These are phyloP conservation scores for Sebastiscus tertius DNA, from an alignment of 2,797 vertebrate species.

Conservation along the genomic window DNA sequence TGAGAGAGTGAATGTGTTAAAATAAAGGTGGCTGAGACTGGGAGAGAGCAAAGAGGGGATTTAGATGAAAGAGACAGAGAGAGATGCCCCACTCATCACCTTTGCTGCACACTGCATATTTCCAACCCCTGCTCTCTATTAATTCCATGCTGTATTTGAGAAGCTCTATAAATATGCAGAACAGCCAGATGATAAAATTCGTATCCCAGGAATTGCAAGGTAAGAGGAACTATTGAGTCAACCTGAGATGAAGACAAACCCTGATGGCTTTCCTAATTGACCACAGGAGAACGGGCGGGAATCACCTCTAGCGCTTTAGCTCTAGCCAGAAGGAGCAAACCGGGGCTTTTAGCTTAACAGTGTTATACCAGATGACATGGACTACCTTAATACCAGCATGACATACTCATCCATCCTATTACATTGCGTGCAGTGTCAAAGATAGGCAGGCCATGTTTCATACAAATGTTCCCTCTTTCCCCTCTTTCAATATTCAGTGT, in stretches of 20 bases:
- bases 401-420: slow-evolving; percentile 54
- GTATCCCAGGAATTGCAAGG: slow-evolving; percentile 53
- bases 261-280: slow-evolving; percentile 73
- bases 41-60: slow-evolving; percentile 26
- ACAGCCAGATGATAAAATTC: slow-evolving; percentile 58
- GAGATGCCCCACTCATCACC: slow-evolving; percentile 58
- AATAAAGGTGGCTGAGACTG: slow-evolving; percentile 9
- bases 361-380: slow-evolving; percentile 46
- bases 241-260: slow-evolving; percentile 74
- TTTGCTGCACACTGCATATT: slow-evolving; percentile 48
- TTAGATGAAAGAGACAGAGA: slow-evolving; percentile 59
- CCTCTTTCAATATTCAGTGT: slow-evolving; percentile 39
- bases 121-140: slow-evolving; percentile 52
- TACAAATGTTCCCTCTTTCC: slow-evolving; percentile 40
- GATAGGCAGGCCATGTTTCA: slow-evolving; percentile 41
- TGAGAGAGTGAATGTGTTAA: slow-evolving; percentile 18
- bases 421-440: slow-evolving; percentile 30
- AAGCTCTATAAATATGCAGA: slow-evolving; percentile 75
- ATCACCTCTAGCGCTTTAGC: slow-evolving; percentile 45
- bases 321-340: slow-evolving; percentile 31
- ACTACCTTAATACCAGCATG: slow-evolving; percentile 20
- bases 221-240: slow-evolving; percentile 55
- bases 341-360: slow-evolving; percentile 44
- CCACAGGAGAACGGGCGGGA: slow-evolving; percentile 47
- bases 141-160: slow-evolving; percentile 64